phyloP scores from a whole-genome alignment of 2,797 vertebrate genomes.

The Gymnoscopelus microlampas region DNA sequence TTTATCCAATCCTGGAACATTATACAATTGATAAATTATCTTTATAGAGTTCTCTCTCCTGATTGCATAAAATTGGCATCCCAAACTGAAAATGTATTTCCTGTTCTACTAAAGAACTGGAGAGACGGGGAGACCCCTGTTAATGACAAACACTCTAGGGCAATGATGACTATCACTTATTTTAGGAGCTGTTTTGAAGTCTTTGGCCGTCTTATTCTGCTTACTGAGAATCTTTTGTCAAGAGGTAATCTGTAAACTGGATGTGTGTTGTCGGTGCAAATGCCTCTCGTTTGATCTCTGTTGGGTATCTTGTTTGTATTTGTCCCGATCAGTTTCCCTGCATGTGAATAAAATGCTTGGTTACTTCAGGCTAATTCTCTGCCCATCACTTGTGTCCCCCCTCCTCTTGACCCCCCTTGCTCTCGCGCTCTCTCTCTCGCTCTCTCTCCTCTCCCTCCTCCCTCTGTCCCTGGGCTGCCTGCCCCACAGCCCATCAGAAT shows the following conservation, averaged over 20 bases:
- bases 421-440: constrained; percentile 13
- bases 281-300: constrained; percentile 51
- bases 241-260: constrained; percentile 18
- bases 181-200: constrained; percentile 1
- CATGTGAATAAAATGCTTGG: constrained; percentile 55
- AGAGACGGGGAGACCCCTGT: too few species aligned
- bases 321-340: constrained; percentile 66
- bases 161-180: not conserved
- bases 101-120: too few species aligned
- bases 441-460: constrained; percentile 32
- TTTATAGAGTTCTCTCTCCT: too few species aligned
- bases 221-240: constrained; percentile 34
- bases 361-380: constrained; percentile 61
- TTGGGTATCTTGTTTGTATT: constrained; percentile 59
- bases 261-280: constrained; percentile 41
- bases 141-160: too few species aligned
- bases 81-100: too few species aligned
- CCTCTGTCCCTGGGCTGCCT: constrained; percentile 62
- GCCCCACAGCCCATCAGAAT: constrained; percentile 79
- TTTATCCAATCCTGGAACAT: too few species aligned
- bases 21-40: too few species aligned
- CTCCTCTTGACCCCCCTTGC: constrained; percentile 36
- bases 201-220: constrained; percentile 13
- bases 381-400: constrained; percentile 67
- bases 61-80: too few species aligned